phyloP scores from a whole-genome alignment of 2,113 vertebrate genomes.

The Cryptomyrus ogoouensis region DNA sequence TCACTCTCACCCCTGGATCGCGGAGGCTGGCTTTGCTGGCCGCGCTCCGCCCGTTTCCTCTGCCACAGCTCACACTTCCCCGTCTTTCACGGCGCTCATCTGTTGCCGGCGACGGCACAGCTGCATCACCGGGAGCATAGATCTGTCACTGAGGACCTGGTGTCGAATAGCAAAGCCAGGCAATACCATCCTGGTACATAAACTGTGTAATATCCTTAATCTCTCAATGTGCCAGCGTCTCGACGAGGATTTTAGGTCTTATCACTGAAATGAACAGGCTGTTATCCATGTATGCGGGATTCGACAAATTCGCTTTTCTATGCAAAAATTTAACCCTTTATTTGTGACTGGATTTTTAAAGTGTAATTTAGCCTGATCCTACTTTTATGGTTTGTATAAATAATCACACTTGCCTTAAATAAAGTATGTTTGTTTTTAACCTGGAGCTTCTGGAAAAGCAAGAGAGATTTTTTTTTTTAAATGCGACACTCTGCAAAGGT shows the following conservation, averaged over 20 bases:
- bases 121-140: not conserved
- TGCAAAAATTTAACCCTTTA: not conserved
- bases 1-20: not conserved
- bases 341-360: not conserved
- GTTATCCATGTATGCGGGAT: not conserved
- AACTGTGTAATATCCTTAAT: not conserved
- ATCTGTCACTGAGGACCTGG: not conserved
- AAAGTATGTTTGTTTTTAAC: not conserved
- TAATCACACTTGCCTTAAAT: constrained; percentile 10
- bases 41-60: not conserved
- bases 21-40: not conserved
- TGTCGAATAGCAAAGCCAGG: not conserved
- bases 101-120: no score
- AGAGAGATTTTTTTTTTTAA: not conserved
- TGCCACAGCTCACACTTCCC: not conserved
- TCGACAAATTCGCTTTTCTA: not conserved
- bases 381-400: not conserved
- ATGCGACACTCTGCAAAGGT: not conserved
- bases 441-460: not conserved
- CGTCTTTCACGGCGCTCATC: not conserved
- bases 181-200: not conserved
- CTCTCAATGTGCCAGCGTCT: not conserved
- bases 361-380: not conserved
- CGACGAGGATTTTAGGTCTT: not conserved
- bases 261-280: not conserved